These are phyloP conservation scores for Phlogophora meticulosa DNA, from an alignment of 2,888 invertebrate genomes.

Conservation along the genomic window DNA sequence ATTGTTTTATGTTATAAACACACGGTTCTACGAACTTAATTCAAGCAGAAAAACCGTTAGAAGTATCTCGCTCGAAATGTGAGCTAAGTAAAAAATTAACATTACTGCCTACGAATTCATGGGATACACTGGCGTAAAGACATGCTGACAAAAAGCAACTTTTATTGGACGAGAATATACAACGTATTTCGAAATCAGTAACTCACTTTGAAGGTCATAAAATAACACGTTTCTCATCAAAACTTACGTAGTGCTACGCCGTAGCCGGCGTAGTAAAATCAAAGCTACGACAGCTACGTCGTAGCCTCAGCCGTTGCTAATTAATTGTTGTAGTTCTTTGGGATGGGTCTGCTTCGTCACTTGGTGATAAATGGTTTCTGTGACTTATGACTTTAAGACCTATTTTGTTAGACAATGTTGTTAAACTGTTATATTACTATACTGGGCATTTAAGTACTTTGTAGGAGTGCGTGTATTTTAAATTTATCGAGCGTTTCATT, in stretches of 20 bases:
- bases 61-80: not conserved
- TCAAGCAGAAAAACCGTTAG: not conserved
- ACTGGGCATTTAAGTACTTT: too few relatives aligned
- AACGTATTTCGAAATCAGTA: too few relatives aligned
- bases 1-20: conserved; percentile 14
- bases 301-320: not conserved
- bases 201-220: too few relatives aligned
- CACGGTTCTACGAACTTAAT: conserved; percentile 1
- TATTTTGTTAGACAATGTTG: too few relatives aligned
- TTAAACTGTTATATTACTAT: too few relatives aligned
- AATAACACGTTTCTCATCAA: too few relatives aligned
- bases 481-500: too few relatives aligned
- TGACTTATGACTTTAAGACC: not conserved
- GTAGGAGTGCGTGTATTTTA: too few relatives aligned
- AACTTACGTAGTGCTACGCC: conserved; percentile 25
- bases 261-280: conserved; percentile 21
- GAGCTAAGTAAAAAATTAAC: not conserved
- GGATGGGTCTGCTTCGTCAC: not conserved
- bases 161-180: too few relatives aligned
- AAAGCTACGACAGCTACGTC: conserved; percentile 20
- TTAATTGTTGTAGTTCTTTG: not conserved
- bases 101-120: not conserved
- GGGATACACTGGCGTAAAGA: too few relatives aligned
- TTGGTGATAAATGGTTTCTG: not conserved
- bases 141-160: too few relatives aligned